Evolutionary conservation across 2,113 vertebrate species (phyloP).

Genomic region (Actenoides lindsayi): DNA sequence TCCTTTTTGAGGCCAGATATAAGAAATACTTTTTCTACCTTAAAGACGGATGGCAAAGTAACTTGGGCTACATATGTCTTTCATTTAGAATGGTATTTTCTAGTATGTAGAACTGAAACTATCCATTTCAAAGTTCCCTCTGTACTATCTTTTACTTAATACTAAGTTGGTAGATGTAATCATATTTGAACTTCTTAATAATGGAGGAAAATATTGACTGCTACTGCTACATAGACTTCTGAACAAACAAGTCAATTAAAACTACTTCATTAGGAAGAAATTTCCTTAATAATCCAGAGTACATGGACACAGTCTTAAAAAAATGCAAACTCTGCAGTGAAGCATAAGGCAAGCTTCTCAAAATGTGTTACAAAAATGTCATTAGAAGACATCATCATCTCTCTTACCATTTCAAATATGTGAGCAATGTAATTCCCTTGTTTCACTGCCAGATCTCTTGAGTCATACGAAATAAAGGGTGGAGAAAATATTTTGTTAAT

Average conservation of each 20-base stretch:
- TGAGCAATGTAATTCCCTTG: not conserved
- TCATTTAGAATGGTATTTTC: not conserved
- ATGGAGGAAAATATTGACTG: not conserved
- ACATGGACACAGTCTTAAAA: not conserved
- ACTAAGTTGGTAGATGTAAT: not conserved
- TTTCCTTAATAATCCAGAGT: not conserved
- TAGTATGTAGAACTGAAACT: not conserved
- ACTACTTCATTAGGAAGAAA: not conserved
- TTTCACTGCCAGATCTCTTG: not conserved
- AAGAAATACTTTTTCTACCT: not conserved
- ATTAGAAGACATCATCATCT: not conserved
- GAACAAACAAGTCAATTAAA: not conserved
- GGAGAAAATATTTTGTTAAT: constrained; percentile 16
- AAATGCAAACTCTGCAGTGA: not conserved
- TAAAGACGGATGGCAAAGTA: not conserved
- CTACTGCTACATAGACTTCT: rapidly evolving
- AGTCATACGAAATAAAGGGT: not conserved
- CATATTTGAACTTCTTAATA: not conserved
- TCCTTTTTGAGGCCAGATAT: not conserved
- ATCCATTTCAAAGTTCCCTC: not conserved
- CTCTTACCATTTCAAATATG: not conserved
- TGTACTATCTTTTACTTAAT: not conserved
- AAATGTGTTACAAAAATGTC: not conserved
- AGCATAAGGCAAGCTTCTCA: not conserved
- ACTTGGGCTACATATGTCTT: not conserved